phyloP scores from a whole-genome alignment of 1,140 invertebrate genomes.

The Eupeodes corollae region DNA sequence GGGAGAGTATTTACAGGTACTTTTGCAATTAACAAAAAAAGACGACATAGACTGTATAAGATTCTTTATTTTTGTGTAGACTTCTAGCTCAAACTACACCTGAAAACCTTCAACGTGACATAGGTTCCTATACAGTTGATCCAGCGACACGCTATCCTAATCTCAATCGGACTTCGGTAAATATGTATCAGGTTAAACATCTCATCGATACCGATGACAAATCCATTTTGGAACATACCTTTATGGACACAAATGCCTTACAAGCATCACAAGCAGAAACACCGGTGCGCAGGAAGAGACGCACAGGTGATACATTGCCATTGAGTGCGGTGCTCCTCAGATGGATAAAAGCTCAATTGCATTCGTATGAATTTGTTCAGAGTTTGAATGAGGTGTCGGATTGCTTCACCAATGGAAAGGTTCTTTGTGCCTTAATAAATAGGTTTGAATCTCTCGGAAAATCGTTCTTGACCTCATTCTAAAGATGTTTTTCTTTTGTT shows the following conservation, averaged over 20 bases:
- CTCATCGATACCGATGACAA: slow-evolving; percentile 52
- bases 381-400: slow-evolving; percentile 31
- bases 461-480: neutral
- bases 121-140: slow-evolving; percentile 77
- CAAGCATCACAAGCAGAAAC: slow-evolving; percentile 21
- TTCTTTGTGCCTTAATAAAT: slow-evolving; percentile 31
- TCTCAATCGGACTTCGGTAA: slow-evolving; percentile 46
- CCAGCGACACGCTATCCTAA: slow-evolving; percentile 70
- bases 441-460: slow-evolving; percentile 16
- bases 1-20: slow-evolving; percentile 84
- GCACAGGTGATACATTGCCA: slow-evolving; percentile 29
- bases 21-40: no score
- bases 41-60: no score
- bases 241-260: slow-evolving; percentile 37
- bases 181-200: slow-evolving; percentile 47
- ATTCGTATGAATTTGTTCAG: slow-evolving; percentile 20
- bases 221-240: slow-evolving; percentile 42
- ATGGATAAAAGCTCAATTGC: slow-evolving; percentile 30
- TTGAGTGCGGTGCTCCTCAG: slow-evolving; percentile 23
- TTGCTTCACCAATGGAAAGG: slow-evolving; percentile 32
- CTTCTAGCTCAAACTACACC: slow-evolving; percentile 86
- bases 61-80: slow-evolving; percentile 8
- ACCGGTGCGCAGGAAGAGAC: slow-evolving; percentile 26
- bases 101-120: slow-evolving; percentile 86
- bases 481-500: slow-evolving; percentile 13